phyloP scores from a whole-genome alignment of 2,888 invertebrate genomes.

The Chrysolina haemoptera region DNA sequence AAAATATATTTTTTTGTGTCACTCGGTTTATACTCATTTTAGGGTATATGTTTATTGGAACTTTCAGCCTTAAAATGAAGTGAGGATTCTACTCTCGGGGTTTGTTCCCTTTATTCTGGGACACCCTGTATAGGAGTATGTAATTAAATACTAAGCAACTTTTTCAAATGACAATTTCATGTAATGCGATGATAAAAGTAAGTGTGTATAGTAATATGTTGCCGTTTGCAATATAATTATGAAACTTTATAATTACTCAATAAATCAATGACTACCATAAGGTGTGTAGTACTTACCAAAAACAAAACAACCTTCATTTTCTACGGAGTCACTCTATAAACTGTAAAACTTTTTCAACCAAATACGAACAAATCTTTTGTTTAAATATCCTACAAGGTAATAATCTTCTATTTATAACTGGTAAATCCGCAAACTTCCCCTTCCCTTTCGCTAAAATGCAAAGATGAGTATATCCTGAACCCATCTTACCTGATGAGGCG shows the following conservation, averaged over 20 bases:
- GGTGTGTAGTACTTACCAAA: conserved; percentile 38
- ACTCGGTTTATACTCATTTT: too few species aligned
- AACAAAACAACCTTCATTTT: conserved; percentile 42
- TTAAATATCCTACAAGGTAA: conserved; percentile 23
- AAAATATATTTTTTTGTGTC: too few species aligned
- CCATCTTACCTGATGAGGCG: conserved; percentile 18
- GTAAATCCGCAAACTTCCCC: conserved; percentile 56
- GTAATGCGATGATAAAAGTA: too few species aligned
- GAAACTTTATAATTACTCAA: not conserved
- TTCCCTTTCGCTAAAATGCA: conserved; percentile 38
- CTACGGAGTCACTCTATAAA: conserved; percentile 18
- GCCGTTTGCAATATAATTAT: too few species aligned
- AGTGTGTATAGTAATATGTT: too few species aligned
- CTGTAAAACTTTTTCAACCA: conserved; percentile 27
- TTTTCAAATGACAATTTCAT: too few species aligned
- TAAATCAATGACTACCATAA: not conserved
- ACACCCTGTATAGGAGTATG: too few species aligned
- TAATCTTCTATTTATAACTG: conserved; percentile 56
- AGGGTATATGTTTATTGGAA: too few species aligned
- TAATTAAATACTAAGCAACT: too few species aligned
- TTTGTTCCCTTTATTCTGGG: too few species aligned
- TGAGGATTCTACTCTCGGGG: too few species aligned
- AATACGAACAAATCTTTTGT: conserved; percentile 27
- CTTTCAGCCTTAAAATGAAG: too few species aligned
- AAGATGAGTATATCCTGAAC: conserved; percentile 30